Percentiles rank a stretch among this genome's conserved stretches.
Evolutionary conservation across 2,888 invertebrate genomes (phyloP).

Genomic region (Eupithecia abbreviata): DNA sequence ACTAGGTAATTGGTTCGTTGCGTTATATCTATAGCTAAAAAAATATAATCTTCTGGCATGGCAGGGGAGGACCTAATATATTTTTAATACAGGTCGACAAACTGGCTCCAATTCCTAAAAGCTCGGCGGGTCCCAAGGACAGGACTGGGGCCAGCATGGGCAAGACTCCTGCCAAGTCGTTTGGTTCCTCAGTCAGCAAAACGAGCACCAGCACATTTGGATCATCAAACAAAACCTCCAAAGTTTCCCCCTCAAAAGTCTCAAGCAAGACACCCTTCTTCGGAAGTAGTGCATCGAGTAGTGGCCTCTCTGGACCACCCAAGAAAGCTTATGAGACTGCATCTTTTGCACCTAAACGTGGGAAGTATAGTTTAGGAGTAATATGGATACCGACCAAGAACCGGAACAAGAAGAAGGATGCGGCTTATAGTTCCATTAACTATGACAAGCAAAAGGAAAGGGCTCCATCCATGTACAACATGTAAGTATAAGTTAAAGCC

Average conservation of each 20-base stretch:
- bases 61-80: background rate
- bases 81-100: conserved; percentile 42
- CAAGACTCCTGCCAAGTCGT: conserved; percentile 37
- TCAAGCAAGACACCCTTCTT: conserved; percentile 24
- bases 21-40: no score
- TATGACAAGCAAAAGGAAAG: conserved; percentile 61
- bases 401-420: conserved; percentile 68
- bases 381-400: conserved; percentile 74
- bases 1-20: no score
- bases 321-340: conserved; percentile 57
- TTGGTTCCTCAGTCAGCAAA: conserved; percentile 32
- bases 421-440: conserved; percentile 63
- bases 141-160: conserved; percentile 61
- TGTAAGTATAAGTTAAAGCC: conserved; percentile 54
- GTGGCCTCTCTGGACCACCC: conserved; percentile 32
- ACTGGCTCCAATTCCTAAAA: conserved; percentile 67
- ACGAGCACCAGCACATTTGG: conserved; percentile 39
- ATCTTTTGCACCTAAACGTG: conserved; percentile 57
- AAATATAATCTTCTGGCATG: background rate
- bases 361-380: conserved; percentile 67
- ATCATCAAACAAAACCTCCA: conserved; percentile 31
- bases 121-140: conserved; percentile 56
- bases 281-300: conserved; percentile 31
- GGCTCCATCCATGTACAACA: conserved; percentile 72
- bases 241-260: conserved; percentile 11